Percentiles rank a stretch among this genome's conserved stretches.
phyloP scores from a whole-genome alignment of 2,113 vertebrate genomes.

The Phycodurus eques region DNA sequence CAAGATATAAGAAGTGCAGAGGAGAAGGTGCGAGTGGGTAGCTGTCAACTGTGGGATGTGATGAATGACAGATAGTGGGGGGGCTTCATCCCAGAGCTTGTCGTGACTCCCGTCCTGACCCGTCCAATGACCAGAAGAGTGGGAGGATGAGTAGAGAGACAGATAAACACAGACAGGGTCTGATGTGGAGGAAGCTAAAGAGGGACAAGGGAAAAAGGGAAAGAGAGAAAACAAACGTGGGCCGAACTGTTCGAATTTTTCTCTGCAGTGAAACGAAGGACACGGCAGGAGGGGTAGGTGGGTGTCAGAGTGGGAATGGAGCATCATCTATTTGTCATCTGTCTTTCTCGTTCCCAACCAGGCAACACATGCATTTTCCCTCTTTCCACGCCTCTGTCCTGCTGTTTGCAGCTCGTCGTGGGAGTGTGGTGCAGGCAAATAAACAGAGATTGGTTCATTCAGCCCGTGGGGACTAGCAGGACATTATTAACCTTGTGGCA shows the following conservation, averaged over 20 bases:
- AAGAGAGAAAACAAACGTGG: conserved; percentile 31
- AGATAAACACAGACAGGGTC: conserved; percentile 48
- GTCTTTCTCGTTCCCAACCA: conserved; percentile 62
- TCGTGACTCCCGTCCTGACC: conserved; percentile 61
- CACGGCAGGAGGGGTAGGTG: conserved; percentile 68
- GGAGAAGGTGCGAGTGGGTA: conserved; percentile 59
- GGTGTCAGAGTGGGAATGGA: conserved; percentile 71
- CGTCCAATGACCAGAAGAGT: conserved; percentile 54
- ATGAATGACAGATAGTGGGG: conserved; percentile 60
- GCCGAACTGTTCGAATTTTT: conserved; percentile 58
- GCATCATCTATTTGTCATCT: conserved; percentile 78
- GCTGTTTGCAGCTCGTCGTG: conserved; percentile 68
- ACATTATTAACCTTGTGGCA: conserved; percentile 74
- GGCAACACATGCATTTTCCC: conserved; percentile 61
- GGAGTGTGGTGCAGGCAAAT: conserved; percentile 66
- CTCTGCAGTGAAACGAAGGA: conserved; percentile 60
- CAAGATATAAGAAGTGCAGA: conserved; percentile 43
- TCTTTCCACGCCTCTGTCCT: conserved; percentile 72
- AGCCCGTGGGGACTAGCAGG: conserved; percentile 63
- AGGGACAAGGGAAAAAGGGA: conserved; percentile 23
- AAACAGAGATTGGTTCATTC: conserved; percentile 75
- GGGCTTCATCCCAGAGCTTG: conserved; percentile 42
- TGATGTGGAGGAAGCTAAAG: conserved; percentile 43
- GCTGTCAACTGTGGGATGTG: conserved; percentile 68
- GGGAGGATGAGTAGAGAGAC: conserved; percentile 50